Evolutionary conservation across 2,888 invertebrate genomes (phyloP), one percentile per base, ranked within the genome.

Genomic region (Labia minor): DNA sequence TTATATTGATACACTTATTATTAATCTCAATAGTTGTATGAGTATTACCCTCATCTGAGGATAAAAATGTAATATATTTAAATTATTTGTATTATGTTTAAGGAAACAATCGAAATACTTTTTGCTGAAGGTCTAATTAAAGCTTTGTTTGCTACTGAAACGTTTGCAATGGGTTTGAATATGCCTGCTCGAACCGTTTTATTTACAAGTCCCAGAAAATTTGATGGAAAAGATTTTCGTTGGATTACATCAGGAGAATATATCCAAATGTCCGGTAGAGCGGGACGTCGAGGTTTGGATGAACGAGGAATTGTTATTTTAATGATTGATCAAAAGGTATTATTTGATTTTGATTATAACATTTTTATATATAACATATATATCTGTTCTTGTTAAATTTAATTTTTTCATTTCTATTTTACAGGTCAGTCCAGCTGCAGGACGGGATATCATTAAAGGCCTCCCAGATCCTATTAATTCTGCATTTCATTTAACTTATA

Each of bases 131-230:
- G 99, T 1, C 84, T 99, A 66, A 90, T 99, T 61, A 99, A 99
- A 83, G 95, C 95, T 0, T 81, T 99, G 0, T 99, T 99, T 80
- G 99, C 99, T 0, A 99, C 99, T 0, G 99, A 99, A 81, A 99
- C 99, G 0, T 99, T 99, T 81, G 95, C 99, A 18, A 99, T 99
- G 99, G 99, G 99, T 1, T 81, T 99, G 8, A 99, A 99, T 81
- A 99, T 99, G 99, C 99, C 99, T 2, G 99, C 99, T 0, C 87
- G 98, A 74, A 99, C 99, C 0, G 99, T 99, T 0, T 82, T 99
- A 0, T 99, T 99, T 74, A 97, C 98, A 0, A 90, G 88, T 62
- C 90, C 92, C 49, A 85, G 94, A 68, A 99, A 99, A 79, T 99
- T 92, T 79, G 99, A 99, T 77, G 99, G 99, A 18, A 92, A 89